Base-by-base conservation (phyloP, 2,888 invertebrate species). In the Drosophila infuscata region DNA sequence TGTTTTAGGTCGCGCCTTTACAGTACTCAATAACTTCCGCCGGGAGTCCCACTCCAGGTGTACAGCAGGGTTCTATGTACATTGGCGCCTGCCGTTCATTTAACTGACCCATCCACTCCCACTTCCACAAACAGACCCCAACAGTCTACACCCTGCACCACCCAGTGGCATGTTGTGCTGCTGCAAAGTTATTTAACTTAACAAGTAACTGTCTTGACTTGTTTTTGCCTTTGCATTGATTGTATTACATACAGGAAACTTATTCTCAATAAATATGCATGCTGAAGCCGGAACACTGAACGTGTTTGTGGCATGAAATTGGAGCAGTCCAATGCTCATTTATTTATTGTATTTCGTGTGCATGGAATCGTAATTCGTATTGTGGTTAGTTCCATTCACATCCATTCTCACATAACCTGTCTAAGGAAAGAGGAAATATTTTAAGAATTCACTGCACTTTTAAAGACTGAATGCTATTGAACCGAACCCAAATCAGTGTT, bases 1-100 rank as follows among this genome's bases (percentile, higher is more conserved):
- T 73, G 79, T 76, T 81, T 81, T 70, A 72, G 87, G 84, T 86
- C 76, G 88, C 84, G 65, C 68, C 78, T 83, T 72, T 60, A 63
- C 81, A 65, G 53, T 78, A 75, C 90, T 91, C 91, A 91, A 91
- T 91, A 91, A 88, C 90, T 91, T 91, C 86, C 82, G 82, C 74
- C 75, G 73, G 70, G 78, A 74, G 68, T 58, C 59, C 70, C 48
- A 32, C 58, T 20, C 8, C 15, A 52, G 36, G 9, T 30, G 30
- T 25, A 56, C 35, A 30, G 35, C 61, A 57, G 29, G 29, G 9
- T 1, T 46, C 29, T 56, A 36, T 32, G 38, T 49, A 20, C 38
- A 58, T 68, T 60, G 68, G 69, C 61, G 61, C 32, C 46, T 70
- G 71, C 66, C 74, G 74, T 82, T 80, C 59, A 77, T 80, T 86